A percentile compares a stretch with the other conserved stretches of the same genome.
phyloP scores from a whole-genome alignment of 2,888 invertebrate species.

The Apodemia zela region DNA sequence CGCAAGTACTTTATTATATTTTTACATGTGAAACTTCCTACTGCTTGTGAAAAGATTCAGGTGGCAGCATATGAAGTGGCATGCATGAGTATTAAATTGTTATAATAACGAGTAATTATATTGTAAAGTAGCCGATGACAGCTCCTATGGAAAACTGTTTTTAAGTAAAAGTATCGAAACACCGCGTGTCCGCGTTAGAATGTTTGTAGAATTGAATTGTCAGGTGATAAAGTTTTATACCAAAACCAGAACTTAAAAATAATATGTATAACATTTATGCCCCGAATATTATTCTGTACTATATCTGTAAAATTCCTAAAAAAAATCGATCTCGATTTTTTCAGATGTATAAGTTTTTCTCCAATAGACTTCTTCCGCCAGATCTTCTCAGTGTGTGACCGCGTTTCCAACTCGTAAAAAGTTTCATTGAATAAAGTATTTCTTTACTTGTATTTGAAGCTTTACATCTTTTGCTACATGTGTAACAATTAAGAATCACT shows the following conservation, averaged over 20 bases:
- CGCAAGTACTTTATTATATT: constrained; percentile 34
- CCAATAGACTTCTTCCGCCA: no score
- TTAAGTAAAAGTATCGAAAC: constrained; percentile 18
- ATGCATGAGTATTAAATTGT: constrained; percentile 36
- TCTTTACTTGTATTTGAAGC: no score
- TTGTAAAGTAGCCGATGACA: constrained; percentile 28
- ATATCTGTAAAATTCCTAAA: no score
- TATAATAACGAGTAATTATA: constrained; percentile 33
- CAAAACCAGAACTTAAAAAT: not conserved
- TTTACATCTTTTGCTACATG: no score
- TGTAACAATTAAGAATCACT: no score
- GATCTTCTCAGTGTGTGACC: no score
- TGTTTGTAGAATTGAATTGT: not conserved
- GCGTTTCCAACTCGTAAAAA: no score
- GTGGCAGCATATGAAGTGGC: constrained; percentile 27
- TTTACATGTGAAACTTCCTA: constrained; percentile 35
- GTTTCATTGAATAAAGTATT: no score
- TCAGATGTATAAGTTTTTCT: no score
- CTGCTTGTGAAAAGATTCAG: constrained; percentile 38
- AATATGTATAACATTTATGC: no score
- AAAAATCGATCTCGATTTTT: no score
- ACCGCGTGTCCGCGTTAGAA: constrained; percentile 1
- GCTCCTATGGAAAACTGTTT: constrained; percentile 18
- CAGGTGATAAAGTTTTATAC: not conserved
- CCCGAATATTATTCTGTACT: no score